phyloP scores from a whole-genome alignment of 2,797 vertebrate genomes.

The Limosa lapponica region DNA sequence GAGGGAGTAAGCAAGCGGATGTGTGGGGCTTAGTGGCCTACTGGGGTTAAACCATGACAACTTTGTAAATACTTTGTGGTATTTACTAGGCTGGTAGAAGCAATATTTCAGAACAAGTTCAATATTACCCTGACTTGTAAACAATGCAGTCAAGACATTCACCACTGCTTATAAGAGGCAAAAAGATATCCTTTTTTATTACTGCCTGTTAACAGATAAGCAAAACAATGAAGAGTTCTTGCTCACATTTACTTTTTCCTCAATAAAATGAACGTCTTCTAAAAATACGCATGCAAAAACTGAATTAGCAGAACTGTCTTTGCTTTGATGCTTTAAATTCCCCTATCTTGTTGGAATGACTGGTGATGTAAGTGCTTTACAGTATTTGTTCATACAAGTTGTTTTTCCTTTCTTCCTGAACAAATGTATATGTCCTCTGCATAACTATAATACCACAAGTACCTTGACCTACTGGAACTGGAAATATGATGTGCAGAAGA shows the following conservation, averaged over 20 bases:
- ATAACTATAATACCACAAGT: neutral
- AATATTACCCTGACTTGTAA: neutral
- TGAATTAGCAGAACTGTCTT: neutral
- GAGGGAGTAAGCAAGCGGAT: fast-evolving
- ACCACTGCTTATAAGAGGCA: neutral
- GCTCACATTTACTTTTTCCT: neutral
- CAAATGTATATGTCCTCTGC: neutral
- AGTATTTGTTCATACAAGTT: neutral
- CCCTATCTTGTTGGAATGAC: neutral
- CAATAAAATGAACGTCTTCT: neutral
- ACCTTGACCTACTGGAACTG: neutral
- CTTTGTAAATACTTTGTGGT: neutral
- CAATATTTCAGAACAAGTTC: neutral
- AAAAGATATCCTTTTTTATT: neutral
- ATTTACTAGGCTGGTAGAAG: neutral
- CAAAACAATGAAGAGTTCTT: neutral
- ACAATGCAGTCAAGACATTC: neutral
- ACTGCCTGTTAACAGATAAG: neutral
- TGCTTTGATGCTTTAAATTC: neutral
- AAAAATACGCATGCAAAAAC: neutral
- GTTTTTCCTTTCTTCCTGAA: neutral
- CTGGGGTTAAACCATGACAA: neutral
- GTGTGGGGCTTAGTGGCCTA: neutral
- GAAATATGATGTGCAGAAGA: neutral
- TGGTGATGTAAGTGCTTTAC: neutral